Conservation (phyloP, 2,888 invertebrate genomes). For the Empis livida region DNA sequence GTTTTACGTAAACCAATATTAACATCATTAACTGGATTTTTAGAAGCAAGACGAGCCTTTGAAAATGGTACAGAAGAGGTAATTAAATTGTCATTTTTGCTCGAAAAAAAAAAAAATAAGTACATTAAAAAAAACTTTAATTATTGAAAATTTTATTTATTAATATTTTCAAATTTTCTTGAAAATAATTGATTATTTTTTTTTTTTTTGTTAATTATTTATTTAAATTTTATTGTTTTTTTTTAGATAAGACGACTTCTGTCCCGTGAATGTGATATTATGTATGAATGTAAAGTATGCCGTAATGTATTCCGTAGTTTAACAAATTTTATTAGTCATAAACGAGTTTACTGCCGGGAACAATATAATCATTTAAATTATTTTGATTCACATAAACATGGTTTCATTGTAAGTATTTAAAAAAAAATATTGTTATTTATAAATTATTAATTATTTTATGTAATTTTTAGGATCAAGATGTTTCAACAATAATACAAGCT, state of each 20-base stretch:
- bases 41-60: constrained; percentile 56
- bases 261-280: constrained; percentile 71
- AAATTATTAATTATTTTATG: constrained; percentile 1
- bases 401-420: constrained; percentile 23
- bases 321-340: constrained; percentile 80
- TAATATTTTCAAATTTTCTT: constrained; percentile 1
- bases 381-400: constrained; percentile 37
- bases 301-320: constrained; percentile 74
- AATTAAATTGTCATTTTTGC: no score
- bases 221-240: constrained; percentile 8
- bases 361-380: constrained; percentile 40
- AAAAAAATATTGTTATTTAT: constrained; percentile 1
- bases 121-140: background rate
- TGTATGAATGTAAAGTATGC: constrained; percentile 83
- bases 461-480: constrained; percentile 34
- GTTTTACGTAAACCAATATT: constrained; percentile 51
- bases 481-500: constrained; percentile 38
- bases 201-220: constrained; percentile 1
- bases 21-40: constrained; percentile 54
- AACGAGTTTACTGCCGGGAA: constrained; percentile 65
- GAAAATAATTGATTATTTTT: background rate
- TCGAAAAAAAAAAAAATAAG: background rate
- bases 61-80: constrained; percentile 68
- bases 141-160: background rate
- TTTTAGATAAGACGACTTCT: constrained; percentile 60